Evolutionary conservation across 2,113 vertebrate genomes (phyloP).

Genomic region (Eubucco bourcierii): DNA sequence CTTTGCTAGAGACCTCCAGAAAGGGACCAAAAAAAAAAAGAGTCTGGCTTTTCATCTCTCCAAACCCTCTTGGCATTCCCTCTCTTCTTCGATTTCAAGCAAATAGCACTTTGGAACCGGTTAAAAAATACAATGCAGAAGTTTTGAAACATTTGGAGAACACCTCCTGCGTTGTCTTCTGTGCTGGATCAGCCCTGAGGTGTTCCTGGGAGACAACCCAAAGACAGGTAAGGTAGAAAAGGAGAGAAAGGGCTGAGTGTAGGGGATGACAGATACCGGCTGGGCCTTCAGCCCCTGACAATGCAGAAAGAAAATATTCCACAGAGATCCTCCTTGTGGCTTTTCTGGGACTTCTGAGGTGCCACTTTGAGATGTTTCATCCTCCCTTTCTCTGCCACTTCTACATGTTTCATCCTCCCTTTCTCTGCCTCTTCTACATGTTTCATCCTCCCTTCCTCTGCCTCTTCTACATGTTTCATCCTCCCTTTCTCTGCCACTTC

Average conservation of each 20-base stretch:
- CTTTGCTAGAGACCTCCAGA: background rate
- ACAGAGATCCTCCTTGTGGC: fast-evolving
- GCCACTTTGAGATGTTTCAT: background rate
- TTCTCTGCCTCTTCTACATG: no score
- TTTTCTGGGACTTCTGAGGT: background rate
- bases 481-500: background rate
- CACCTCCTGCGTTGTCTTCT: background rate
- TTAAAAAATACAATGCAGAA: background rate
- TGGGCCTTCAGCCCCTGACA: background rate
- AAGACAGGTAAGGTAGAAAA: background rate
- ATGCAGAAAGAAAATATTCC: background rate
- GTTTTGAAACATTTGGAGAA: background rate
- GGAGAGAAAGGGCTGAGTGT: background rate
- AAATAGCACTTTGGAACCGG: background rate
- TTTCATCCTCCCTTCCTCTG: no score
- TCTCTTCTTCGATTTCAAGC: background rate
- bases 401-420: no score
- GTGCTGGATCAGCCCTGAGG: background rate
- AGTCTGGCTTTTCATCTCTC: background rate
- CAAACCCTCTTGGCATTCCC: background rate
- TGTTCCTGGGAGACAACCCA: background rate
- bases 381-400: no score
- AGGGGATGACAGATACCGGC: background rate
- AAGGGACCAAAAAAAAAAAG: background rate
- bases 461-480: background rate